Base-by-base conservation (phyloP, 2,888 invertebrate species). In the Hemicrepidius hirtus region DNA sequence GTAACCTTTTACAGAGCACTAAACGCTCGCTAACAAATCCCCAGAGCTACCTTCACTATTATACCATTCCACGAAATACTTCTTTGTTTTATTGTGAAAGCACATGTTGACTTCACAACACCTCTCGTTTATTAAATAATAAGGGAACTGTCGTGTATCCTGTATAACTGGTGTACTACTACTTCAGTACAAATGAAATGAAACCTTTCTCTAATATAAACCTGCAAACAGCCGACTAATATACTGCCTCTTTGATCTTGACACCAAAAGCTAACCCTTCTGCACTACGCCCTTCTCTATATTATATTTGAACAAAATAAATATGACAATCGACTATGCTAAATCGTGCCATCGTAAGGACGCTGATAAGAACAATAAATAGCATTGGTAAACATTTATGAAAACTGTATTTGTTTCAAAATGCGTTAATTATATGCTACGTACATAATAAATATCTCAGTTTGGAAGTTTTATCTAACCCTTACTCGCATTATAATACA, bases 11-110 rank as follows among this genome's bases (percentile, higher is more conserved):
- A 16, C 35, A 13, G 49, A 35, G 41, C 60, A 62, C 49, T 64
- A 28, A 64, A 64, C 63, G 63, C 63, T 46, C 46, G 12, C 63
- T 49, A 64, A 64, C 63, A 64, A 64, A 64, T 64, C 63, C 63
- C 49, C 49, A 44, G 49, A 64, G 63, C 32, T 62, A 64, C 63
- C 32, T 50, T 46, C 16, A 64, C 63, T 46, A 50, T 64, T 64
- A 64, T 64, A 50, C 49, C 49, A 64, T 46, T 50, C 35, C 32
- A 7, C 13, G n/a, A 9, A 64, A 46, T 37, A 64, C 28, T 64
- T 49, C 65, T 65, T 65, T 65, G 49, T 53, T 53, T 65, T 24
- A 65, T n/a, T 12, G 18, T 44, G 35, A 50, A 37, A 64, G 46
- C 53, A 16, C 24, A 63, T 32, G 46, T 46, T 40, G 46, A 28